Evolutionary conservation across 2,888 invertebrate species (phyloP).

Genomic region (Andricus curvator): DNA sequence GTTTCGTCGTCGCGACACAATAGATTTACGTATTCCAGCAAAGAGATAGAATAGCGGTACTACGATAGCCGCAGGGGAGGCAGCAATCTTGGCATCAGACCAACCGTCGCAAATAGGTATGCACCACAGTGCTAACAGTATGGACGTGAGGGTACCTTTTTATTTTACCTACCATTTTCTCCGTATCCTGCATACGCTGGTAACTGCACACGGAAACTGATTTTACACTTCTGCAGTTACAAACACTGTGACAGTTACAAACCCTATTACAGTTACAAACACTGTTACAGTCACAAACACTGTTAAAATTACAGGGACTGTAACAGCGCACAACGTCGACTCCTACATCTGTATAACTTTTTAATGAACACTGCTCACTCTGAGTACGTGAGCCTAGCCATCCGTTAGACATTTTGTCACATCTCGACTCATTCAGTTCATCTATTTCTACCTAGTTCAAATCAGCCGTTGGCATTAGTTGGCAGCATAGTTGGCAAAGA

Average conservation of each 20-base stretch:
- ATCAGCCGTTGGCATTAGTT: conserved; percentile 7
- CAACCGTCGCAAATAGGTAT: conserved; percentile 74
- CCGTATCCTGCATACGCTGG: conserved; percentile 8
- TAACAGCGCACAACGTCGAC: background rate
- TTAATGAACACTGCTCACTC: conserved; percentile 32
- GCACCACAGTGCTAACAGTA: conserved; percentile 40
- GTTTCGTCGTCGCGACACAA: conserved; percentile 64
- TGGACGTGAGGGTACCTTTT: conserved; percentile 31
- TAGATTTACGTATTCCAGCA: conserved; percentile 75
- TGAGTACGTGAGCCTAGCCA: background rate
- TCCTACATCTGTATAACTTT: background rate
- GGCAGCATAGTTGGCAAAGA: conserved; percentile 4
- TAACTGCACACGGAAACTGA: conserved; percentile 34
- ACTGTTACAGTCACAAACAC: conserved; percentile 3
- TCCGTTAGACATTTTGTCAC: conserved; percentile 14
- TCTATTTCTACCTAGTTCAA: background rate
- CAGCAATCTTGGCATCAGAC: conserved; percentile 74
- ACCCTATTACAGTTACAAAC: background rate
- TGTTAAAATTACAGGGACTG: background rate
- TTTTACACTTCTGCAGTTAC: conserved; percentile 39
- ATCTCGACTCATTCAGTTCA: background rate
- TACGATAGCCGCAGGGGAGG: conserved; percentile 69
- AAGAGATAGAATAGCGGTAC: conserved; percentile 70
- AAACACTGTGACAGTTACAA: conserved; percentile 20
- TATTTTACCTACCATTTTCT: conserved; percentile 34